phyloP scores from a whole-genome alignment of 2,888 invertebrate species.

The Phalangium opilio region DNA sequence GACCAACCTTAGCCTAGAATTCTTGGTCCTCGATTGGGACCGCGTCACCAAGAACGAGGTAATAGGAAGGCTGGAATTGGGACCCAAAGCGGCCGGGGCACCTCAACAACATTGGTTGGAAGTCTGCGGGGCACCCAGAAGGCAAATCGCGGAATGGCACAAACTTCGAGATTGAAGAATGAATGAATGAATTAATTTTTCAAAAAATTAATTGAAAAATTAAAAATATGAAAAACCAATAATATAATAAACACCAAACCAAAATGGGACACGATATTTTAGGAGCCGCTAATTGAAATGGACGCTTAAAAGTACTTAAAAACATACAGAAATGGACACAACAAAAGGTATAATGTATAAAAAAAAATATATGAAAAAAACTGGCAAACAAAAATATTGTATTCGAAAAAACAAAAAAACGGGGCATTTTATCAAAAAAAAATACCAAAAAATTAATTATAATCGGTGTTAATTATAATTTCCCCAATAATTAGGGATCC shows the following conservation, averaged over 20 bases:
- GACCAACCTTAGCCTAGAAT: constrained; percentile 68
- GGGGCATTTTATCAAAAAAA: too few species aligned
- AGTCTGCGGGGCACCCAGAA: constrained; percentile 87
- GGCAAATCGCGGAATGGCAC: constrained; percentile 99
- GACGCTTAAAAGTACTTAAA: neutral
- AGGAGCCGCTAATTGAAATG: neutral
- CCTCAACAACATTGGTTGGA: constrained; percentile 93
- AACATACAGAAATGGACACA: too few species aligned
- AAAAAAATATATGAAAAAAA: too few species aligned
- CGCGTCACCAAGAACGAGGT: constrained; percentile 97
- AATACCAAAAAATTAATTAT: too few species aligned
- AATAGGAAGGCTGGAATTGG: constrained; percentile 86
- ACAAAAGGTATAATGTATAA: too few species aligned
- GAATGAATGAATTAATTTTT: neutral
- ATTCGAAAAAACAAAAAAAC: too few species aligned
- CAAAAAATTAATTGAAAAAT: neutral
- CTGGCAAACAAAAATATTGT: too few species aligned
- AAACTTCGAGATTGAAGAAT: constrained; percentile 63
- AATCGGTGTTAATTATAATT: too few species aligned
- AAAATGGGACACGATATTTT: neutral
- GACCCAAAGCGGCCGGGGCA: constrained; percentile 49
- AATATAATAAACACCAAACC: neutral
- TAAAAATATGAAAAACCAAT: neutral
- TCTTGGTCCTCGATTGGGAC: constrained; percentile 89
- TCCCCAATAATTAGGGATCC: too few species aligned